Evolutionary conservation across 2,113 vertebrate species (phyloP).

Genomic region (Cnemophilus loriae): DNA sequence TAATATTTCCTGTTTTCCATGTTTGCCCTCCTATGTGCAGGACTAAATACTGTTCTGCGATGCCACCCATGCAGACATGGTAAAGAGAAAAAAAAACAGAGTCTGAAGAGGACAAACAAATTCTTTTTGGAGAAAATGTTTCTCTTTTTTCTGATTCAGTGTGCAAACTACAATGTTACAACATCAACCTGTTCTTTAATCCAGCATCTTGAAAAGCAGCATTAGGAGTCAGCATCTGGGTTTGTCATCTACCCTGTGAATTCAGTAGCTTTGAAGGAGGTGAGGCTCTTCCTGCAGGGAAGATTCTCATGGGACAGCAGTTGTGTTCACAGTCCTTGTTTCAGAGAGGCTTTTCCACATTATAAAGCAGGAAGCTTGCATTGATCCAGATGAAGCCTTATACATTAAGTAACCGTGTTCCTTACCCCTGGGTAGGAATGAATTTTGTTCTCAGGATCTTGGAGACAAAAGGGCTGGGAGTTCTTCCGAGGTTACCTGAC

Average conservation of each 20-base stretch:
- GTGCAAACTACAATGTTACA: background rate
- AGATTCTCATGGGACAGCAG: background rate
- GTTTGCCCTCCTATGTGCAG: background rate
- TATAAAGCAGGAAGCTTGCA: background rate
- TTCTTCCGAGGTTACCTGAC: background rate
- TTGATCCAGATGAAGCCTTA: background rate
- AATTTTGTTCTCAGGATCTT: background rate
- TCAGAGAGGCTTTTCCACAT: background rate
- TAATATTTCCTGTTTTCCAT: background rate
- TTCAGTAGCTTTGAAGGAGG: background rate
- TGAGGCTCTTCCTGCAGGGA: background rate
- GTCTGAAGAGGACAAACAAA: background rate
- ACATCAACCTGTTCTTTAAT: background rate
- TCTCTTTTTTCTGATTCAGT: background rate
- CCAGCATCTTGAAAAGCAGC: background rate
- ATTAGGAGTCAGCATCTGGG: background rate
- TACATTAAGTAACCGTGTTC: background rate
- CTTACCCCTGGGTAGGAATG: background rate
- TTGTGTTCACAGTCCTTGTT: background rate
- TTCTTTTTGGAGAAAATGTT: background rate
- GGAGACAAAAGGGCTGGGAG: background rate
- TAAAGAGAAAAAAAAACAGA: background rate
- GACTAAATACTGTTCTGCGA: background rate
- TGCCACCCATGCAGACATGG: fast-evolving
- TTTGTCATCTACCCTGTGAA: background rate